Evolutionary conservation across 2,888 invertebrate species (phyloP).

Genomic region (Coelogynopora nodosa): DNA sequence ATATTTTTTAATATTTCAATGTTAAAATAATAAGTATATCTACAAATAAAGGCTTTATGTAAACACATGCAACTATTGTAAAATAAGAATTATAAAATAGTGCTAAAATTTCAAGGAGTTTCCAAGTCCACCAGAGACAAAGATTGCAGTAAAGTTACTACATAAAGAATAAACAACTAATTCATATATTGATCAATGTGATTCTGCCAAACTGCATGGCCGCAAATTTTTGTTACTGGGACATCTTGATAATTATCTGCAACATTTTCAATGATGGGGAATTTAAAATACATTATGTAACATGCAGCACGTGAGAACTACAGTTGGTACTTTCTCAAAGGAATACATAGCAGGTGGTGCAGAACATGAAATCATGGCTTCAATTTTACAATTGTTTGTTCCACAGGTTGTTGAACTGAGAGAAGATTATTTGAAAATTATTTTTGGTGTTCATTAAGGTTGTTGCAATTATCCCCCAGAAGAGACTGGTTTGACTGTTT

Average conservation of each 20-base stretch:
- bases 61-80: neutral
- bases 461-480: too few relatives aligned
- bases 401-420: neutral
- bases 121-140: too few relatives aligned
- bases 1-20: too few relatives aligned
- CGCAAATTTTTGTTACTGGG: neutral
- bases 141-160: too few relatives aligned
- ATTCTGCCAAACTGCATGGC: neutral
- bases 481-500: too few relatives aligned
- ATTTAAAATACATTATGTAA: neutral
- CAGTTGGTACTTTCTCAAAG: neutral
- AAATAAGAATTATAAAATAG: too few relatives aligned
- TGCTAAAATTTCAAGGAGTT: too few relatives aligned
- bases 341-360: neutral
- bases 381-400: neutral
- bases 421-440: neutral
- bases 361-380: neutral
- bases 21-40: too few relatives aligned
- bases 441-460: too few relatives aligned
- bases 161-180: neutral
- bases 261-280: neutral
- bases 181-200: neutral
- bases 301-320: neutral
- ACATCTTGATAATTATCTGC: neutral
- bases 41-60: neutral